phyloP scores from a whole-genome alignment of 1,140 invertebrate genomes.

The Drosophila eugracilis region DNA sequence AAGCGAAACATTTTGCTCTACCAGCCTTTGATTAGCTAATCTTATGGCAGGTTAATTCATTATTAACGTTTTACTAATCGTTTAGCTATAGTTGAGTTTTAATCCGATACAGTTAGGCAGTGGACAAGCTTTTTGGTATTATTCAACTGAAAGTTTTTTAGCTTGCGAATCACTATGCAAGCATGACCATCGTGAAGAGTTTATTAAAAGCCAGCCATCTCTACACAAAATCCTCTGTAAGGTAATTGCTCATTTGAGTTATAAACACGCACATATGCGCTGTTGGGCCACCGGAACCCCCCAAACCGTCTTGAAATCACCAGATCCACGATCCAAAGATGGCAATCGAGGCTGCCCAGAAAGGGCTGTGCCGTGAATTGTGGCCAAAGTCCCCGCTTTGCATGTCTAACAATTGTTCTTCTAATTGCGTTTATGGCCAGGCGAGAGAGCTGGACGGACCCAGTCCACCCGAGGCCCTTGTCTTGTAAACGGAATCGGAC shows the following conservation, averaged over 20 bases:
- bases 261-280: constrained; percentile 73
- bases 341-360: constrained; percentile 60
- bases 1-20: neutral
- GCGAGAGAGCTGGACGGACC: constrained; percentile 39
- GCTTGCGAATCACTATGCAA: constrained; percentile 32
- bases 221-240: constrained; percentile 66
- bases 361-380: constrained; percentile 34
- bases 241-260: constrained; percentile 84
- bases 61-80: neutral
- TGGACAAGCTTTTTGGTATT: too few species aligned
- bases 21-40: neutral
- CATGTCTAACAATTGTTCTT: constrained; percentile 84
- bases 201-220: constrained; percentile 69
- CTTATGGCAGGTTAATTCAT: neutral
- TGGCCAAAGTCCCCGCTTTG: constrained; percentile 58
- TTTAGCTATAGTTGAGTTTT: neutral
- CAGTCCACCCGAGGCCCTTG: constrained; percentile 49
- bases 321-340: constrained; percentile 38
- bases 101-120: fast-evolving
- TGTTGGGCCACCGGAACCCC: neutral
- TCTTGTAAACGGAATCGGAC: constrained; percentile 81
- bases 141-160: too few species aligned
- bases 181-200: constrained; percentile 63
- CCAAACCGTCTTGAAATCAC: neutral
- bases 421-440: constrained; percentile 81